phyloP scores from a whole-genome alignment of 2,113 vertebrate genomes.

The Jaculus jaculus region DNA sequence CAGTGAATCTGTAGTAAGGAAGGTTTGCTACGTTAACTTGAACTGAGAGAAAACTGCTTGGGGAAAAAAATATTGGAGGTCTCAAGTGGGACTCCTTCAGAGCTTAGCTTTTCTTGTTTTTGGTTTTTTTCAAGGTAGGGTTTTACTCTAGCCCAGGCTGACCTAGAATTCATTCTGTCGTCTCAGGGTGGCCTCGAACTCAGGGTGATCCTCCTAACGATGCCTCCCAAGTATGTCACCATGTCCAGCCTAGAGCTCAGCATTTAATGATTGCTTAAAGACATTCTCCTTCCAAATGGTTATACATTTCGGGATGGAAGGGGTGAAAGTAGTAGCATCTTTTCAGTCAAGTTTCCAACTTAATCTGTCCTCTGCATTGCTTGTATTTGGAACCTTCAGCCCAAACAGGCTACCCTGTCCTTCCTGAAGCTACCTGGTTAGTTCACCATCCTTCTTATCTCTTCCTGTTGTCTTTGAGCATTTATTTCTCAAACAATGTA shows the following conservation, averaged over 20 bases:
- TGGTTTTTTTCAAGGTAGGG: too few species aligned
- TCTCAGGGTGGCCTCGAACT: too few species aligned
- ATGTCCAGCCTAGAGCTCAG: neutral
- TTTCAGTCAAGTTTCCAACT: neutral
- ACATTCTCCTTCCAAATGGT: neutral
- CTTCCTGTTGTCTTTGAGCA: slow-evolving; percentile 39
- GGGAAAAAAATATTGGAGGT: neutral
- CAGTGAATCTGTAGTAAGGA: neutral
- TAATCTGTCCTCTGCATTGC: neutral
- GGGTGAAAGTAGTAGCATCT: neutral
- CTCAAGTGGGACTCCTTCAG: neutral
- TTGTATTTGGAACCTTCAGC: neutral
- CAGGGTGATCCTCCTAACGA: too few species aligned
- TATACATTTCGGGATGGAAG: neutral
- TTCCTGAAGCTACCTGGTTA: neutral
- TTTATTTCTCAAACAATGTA: slow-evolving; percentile 47
- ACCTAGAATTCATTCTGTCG: too few species aligned
- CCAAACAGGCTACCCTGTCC: neutral
- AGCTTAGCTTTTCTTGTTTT: too few species aligned
- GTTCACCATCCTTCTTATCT: slow-evolving; percentile 26
- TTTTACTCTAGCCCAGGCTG: too few species aligned
- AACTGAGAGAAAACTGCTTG: slow-evolving; percentile 41
- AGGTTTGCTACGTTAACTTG: slow-evolving; percentile 5
- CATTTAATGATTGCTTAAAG: neutral
- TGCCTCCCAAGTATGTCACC: too few species aligned